Percentiles rank a stretch among this genome's conserved stretches.
Evolutionary conservation across 2,888 invertebrate genomes (phyloP).

Genomic region (Ariolimax columbianus): DNA sequence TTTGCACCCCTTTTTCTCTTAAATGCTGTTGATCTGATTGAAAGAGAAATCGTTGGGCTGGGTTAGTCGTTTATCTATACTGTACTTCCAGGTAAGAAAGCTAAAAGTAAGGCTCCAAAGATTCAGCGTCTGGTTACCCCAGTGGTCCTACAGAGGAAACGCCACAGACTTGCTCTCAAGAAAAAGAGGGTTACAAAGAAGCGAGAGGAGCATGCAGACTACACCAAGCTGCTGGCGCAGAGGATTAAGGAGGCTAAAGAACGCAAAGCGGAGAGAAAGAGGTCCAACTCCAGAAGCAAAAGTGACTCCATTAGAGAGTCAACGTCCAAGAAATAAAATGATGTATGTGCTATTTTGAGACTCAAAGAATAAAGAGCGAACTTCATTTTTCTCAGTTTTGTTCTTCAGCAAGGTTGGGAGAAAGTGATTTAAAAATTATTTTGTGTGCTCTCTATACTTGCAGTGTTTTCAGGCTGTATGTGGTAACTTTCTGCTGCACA

Average conservation of each 20-base stretch:
- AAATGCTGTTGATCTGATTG: too few species aligned
- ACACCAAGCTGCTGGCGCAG: constrained; percentile 93
- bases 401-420: too few species aligned
- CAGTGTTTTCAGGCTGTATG: too few species aligned
- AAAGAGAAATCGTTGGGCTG: too few species aligned
- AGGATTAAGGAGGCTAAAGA: constrained; percentile 88
- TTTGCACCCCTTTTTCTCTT: too few species aligned
- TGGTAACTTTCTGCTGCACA: too few species aligned
- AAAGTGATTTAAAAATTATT: too few species aligned
- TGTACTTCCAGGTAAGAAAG: constrained; percentile 82
- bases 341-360: not conserved
- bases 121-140: constrained; percentile 97
- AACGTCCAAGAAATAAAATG: constrained; percentile 48
- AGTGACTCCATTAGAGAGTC: constrained; percentile 59
- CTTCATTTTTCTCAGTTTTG: too few species aligned
- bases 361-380: not conserved
- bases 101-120: constrained; percentile 89
- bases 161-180: constrained; percentile 92
- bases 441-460: too few species aligned
- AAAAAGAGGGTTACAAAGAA: constrained; percentile 89
- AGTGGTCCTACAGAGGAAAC: constrained; percentile 89
- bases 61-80: not conserved
- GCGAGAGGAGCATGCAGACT: constrained; percentile 92
- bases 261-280: constrained; percentile 72
- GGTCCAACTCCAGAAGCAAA: constrained; percentile 66